Percentiles rank a stretch among this genome's conserved stretches.
phyloP scores from a whole-genome alignment of 2,888 invertebrate species.

The Lasioglossum pauxillum region DNA sequence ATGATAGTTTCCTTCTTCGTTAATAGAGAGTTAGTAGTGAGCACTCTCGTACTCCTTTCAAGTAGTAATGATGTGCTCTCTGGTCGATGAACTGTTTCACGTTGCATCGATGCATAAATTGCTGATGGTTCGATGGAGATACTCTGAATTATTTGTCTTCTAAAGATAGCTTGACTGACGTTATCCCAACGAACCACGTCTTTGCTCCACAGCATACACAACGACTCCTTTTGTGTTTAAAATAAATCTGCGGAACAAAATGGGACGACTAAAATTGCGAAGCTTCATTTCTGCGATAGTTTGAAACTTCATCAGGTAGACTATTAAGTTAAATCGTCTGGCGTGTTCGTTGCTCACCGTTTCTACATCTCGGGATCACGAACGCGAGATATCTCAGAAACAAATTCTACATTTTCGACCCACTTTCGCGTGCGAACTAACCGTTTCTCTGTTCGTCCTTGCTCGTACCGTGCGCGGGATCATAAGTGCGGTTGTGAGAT shows the following conservation, averaged over 20 bases:
- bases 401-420: conserved; percentile 2
- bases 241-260: background rate
- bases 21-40: background rate
- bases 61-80: background rate
- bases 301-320: background rate
- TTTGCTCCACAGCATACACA: background rate
- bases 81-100: background rate
- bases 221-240: background rate
- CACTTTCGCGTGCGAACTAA: background rate
- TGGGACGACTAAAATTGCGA: background rate
- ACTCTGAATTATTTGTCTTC: background rate
- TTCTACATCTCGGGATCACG: background rate
- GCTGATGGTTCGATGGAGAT: background rate
- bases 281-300: background rate
- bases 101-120: background rate
- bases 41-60: background rate
- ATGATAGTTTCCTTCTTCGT: background rate
- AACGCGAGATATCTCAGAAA: background rate
- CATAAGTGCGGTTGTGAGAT: background rate
- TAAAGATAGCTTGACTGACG: background rate
- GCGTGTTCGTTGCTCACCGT: background rate
- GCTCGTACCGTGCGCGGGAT: background rate
- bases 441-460: background rate
- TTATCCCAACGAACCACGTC: background rate
- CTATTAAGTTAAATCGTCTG: background rate